Conservation (phyloP, 2,888 invertebrate genomes). For the Taenaris catops region DNA sequence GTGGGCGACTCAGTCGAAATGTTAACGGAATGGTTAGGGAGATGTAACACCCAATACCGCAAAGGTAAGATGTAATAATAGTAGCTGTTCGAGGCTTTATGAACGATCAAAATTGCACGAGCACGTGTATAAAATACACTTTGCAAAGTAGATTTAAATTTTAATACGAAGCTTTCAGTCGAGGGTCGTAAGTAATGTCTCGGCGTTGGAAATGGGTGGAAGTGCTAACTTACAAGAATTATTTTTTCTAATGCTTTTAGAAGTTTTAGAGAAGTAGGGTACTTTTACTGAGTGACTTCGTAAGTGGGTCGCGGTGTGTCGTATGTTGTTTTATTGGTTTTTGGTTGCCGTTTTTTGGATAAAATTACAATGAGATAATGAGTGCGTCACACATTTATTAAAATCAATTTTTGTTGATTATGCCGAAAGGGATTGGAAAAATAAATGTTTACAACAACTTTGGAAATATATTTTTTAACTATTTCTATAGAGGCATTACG, state of each 20-base stretch:
- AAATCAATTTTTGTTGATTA: no score
- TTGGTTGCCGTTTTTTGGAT: no score
- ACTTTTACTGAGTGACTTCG: slow-evolving; percentile 3
- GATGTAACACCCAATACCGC: slow-evolving; percentile 73
- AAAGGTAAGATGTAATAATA: slow-evolving; percentile 73
- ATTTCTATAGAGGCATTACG: no score
- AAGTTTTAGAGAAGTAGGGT: slow-evolving; percentile 3
- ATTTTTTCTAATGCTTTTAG: slow-evolving; percentile 9
- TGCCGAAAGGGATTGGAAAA: no score
- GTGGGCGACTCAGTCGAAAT: slow-evolving; percentile 62
- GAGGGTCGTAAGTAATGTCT: slow-evolving; percentile 74
- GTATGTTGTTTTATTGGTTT: no score
- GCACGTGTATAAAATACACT: slow-evolving; percentile 79
- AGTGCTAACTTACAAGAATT: slow-evolving; percentile 28
- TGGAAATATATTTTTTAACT: no score
- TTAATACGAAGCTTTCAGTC: slow-evolving; percentile 77
- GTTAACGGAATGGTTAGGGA: slow-evolving; percentile 55
- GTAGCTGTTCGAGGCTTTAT: slow-evolving; percentile 72
- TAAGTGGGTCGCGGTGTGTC: no score
- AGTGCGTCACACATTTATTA: no score
- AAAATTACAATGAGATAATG: no score
- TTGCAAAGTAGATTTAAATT: slow-evolving; percentile 80
- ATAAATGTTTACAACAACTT: no score
- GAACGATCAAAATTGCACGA: slow-evolving; percentile 78
- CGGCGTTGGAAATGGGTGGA: slow-evolving; percentile 66